Conservation (phyloP, 2,797 vertebrate species). For the Darevskia mixta region DNA sequence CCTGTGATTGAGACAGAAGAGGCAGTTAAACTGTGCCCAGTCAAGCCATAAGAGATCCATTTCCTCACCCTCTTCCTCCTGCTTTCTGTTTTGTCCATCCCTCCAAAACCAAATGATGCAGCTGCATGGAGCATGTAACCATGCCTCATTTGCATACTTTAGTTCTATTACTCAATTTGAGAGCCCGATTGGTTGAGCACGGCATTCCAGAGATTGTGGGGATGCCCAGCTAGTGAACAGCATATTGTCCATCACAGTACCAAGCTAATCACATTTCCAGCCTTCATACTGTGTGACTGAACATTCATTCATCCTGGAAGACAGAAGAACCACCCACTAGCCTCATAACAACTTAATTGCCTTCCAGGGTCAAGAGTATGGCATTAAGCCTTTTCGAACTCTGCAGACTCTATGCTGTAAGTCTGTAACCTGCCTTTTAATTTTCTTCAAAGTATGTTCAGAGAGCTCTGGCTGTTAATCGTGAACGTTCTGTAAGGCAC, state of each 20-base stretch:
- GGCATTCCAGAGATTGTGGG: neutral
- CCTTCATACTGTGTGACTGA: accelerated
- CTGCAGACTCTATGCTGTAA: neutral
- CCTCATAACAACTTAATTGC: slow-evolving; percentile 28
- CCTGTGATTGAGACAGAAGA: slow-evolving; percentile 40
- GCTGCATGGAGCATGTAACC: neutral
- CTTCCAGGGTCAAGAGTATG: neutral
- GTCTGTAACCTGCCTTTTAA: slow-evolving; percentile 19
- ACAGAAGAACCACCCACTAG: neutral
- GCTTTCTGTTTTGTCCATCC: neutral
- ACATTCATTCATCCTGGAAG: accelerated
- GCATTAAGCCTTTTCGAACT: neutral
- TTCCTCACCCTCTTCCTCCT: neutral
- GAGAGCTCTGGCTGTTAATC: neutral
- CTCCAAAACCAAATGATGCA: neutral
- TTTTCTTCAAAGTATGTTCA: slow-evolving; percentile 35
- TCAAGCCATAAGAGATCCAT: no score
- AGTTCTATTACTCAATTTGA: neutral
- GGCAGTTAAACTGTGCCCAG: neutral
- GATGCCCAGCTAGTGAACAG: accelerated
- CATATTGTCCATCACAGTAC: accelerated
- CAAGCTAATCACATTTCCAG: accelerated
- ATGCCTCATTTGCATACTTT: neutral
- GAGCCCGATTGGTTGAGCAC: neutral
- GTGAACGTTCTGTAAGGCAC: neutral